phyloP scores from a whole-genome alignment of 2,797 vertebrate genomes.

The Lycodopsis pacificus region DNA sequence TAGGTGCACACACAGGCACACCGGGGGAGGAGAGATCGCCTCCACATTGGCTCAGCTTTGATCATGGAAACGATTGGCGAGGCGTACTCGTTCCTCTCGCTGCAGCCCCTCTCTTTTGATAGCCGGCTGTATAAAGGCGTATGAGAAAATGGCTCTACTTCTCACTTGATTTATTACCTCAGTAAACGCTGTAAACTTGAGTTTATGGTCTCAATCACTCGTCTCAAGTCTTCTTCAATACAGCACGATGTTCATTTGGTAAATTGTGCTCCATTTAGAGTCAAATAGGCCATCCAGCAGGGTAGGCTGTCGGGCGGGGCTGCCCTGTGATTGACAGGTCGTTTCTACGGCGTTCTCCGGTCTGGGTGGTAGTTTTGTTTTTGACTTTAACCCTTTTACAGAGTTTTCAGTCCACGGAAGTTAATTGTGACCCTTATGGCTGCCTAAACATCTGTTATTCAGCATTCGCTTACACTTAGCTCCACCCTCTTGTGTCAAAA shows the following conservation, averaged over 20 bases:
- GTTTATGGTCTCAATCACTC: no score
- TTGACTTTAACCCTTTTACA: not conserved
- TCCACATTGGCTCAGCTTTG: conserved; percentile 60
- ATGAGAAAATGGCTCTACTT: not conserved
- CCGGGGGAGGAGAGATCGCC: conserved; percentile 49
- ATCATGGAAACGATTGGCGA: conserved; percentile 45
- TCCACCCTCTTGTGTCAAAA: no score
- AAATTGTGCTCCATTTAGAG: not conserved
- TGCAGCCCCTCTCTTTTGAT: not conserved
- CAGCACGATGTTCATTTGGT: no score
- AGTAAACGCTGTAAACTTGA: no score
- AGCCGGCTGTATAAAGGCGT: not conserved
- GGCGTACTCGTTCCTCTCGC: conserved; percentile 17
- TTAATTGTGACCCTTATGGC: no score
- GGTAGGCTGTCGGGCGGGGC: not conserved
- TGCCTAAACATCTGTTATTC: no score
- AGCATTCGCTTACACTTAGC: no score
- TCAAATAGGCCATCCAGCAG: not conserved
- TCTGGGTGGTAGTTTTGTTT: not conserved
- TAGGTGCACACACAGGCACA: conserved; percentile 44
- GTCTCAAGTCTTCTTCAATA: no score
- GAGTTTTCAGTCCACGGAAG: no score
- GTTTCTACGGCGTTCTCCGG: no score
- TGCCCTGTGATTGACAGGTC: not conserved
- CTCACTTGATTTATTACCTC: not conserved